phyloP scores from a whole-genome alignment of 2,888 invertebrate genomes.

The Desoria tigrina region DNA sequence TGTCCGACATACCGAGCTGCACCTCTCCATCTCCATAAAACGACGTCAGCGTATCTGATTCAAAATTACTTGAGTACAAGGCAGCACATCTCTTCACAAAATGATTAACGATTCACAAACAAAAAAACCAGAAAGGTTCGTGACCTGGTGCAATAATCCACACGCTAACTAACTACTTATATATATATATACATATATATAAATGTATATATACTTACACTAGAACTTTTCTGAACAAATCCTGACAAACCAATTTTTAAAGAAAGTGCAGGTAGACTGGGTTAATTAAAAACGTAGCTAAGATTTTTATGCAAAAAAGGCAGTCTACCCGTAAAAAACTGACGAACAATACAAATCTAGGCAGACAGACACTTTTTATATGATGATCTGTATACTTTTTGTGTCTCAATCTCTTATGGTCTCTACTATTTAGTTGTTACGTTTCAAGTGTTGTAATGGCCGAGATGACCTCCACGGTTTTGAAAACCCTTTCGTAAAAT shows the following conservation, averaged over 20 bases:
- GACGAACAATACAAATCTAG: background rate
- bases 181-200: too few relatives aligned
- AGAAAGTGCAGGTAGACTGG: background rate
- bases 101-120: background rate
- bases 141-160: conserved; percentile 53
- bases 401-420: conserved; percentile 14
- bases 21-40: too few relatives aligned
- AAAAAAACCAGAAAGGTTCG: conserved; percentile 50
- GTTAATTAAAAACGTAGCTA: background rate
- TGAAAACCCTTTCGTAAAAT: too few relatives aligned
- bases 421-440: background rate
- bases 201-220: conserved; percentile 1
- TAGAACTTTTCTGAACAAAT: background rate
- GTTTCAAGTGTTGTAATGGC: too few relatives aligned
- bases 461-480: too few relatives aligned
- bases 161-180: background rate
- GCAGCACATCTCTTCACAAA: background rate
- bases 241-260: too few relatives aligned
- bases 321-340: background rate
- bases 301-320: background rate
- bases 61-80: too few relatives aligned
- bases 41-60: too few relatives aligned
- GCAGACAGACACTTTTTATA: conserved; percentile 4
- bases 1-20: too few relatives aligned
- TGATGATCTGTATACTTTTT: conserved; percentile 1